Conservation (phyloP, 2,113 vertebrate species). For the Shinisaurus crocodilurus region DNA sequence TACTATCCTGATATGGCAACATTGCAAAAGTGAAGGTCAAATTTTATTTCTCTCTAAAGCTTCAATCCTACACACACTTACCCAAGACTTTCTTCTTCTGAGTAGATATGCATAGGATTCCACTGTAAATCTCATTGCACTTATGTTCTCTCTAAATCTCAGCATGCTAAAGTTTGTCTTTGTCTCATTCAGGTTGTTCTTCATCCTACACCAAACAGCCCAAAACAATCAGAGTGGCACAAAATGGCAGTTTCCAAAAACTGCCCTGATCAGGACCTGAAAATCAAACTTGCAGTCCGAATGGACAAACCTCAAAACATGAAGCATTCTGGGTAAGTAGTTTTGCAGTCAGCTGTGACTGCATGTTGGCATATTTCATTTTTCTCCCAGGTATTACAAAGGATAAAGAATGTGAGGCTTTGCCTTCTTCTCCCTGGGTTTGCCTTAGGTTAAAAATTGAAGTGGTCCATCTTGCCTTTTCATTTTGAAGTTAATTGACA, state of each 20-base stretch:
- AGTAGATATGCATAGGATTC: background rate
- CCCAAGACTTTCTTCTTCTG: background rate
- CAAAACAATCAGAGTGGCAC: conserved; percentile 96
- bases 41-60: background rate
- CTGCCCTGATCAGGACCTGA: conserved; percentile 93
- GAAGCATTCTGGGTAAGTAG: conserved; percentile 97
- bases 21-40: background rate
- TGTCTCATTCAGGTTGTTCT: conserved; percentile 88
- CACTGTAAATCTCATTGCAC: background rate
- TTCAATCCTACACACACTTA: background rate
- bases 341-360: conserved; percentile 18
- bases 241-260: conserved; percentile 98
- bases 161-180: conserved; percentile 23
- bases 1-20: background rate
- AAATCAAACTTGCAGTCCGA: conserved; percentile 95
- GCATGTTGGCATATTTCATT: background rate
- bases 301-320: conserved; percentile 99
- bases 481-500: conserved; percentile 20
- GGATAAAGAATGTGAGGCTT: background rate
- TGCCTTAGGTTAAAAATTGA: conserved; percentile 13
- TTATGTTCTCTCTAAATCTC: conserved; percentile 13
- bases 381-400: conserved; percentile 10
- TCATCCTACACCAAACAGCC: conserved; percentile 96
- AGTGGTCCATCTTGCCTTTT: conserved; percentile 1
- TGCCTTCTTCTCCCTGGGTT: conserved; percentile 21